Conservation (phyloP, 23 tunicate genomes). For the Ciona savignyi region DNA sequence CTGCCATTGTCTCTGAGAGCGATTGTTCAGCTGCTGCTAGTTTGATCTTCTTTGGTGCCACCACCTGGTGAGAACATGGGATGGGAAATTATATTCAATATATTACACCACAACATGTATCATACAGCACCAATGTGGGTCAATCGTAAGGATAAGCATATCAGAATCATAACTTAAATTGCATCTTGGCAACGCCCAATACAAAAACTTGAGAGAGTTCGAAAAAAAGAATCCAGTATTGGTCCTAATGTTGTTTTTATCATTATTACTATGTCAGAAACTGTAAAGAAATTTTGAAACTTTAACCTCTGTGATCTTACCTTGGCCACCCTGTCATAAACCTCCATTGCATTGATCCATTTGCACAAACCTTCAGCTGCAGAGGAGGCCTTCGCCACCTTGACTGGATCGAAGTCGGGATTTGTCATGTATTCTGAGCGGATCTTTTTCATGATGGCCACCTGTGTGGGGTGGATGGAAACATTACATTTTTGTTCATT, state of each 20-base stretch:
- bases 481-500: background rate
- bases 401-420: slow-evolving; percentile 96
- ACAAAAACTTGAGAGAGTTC: too few species aligned
- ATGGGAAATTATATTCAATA: too few species aligned
- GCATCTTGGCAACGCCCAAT: too few species aligned
- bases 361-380: slow-evolving; percentile 99
- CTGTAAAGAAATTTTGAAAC: too few species aligned
- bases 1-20: slow-evolving; percentile 58
- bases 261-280: too few species aligned
- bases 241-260: too few species aligned
- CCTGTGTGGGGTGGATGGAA: slow-evolving; percentile 19
- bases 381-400: slow-evolving; percentile 86
- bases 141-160: too few species aligned
- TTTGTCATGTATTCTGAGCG: slow-evolving; percentile 84
- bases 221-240: too few species aligned
- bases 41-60: slow-evolving; percentile 94
- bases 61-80: slow-evolving; percentile 44
- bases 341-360: slow-evolving; percentile 99
- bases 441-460: slow-evolving; percentile 91
- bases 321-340: slow-evolving; percentile 97
- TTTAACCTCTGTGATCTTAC: slow-evolving; percentile 18
- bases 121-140: too few species aligned
- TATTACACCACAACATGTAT: too few species aligned
- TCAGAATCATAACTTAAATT: too few species aligned
- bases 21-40: slow-evolving; percentile 85